Conservation (phyloP, 2,113 vertebrate genomes). For the Clinocottus analis region DNA sequence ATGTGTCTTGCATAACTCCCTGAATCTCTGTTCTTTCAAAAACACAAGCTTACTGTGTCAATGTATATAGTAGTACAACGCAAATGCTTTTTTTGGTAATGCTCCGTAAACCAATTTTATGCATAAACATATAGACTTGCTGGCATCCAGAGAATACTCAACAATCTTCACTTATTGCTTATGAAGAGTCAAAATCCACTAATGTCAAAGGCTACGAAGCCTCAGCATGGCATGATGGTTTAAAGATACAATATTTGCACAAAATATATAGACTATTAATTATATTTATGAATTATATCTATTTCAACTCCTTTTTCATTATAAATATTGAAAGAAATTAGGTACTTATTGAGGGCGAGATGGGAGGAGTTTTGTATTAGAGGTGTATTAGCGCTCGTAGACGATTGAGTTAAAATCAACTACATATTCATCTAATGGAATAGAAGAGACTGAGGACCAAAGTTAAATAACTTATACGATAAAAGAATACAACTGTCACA, state of each 20-base stretch:
- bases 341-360: too few species aligned
- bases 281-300: not conserved
- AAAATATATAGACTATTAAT: too few species aligned
- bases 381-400: not conserved
- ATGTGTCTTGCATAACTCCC: not conserved
- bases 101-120: not conserved
- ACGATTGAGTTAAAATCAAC: conserved; percentile 1
- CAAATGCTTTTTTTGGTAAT: too few species aligned
- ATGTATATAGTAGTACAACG: not conserved
- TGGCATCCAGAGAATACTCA: not conserved
- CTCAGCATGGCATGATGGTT: not conserved
- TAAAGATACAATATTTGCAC: not conserved
- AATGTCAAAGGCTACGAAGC: too few species aligned
- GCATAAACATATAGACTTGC: not conserved
- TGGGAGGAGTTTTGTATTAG: not conserved
- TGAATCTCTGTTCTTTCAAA: conserved; percentile 1
- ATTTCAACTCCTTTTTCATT: not conserved
- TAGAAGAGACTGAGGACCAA: conserved; percentile 2
- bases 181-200: not conserved
- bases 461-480: conserved; percentile 10
- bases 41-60: not conserved
- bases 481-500: conserved; percentile 19
- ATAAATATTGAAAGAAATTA: not conserved
- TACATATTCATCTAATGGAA: not conserved
- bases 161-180: not conserved